These are phyloP conservation scores for Drosophila mettleri DNA, from an alignment of 2,888 invertebrate species.

Conservation along the genomic window DNA sequence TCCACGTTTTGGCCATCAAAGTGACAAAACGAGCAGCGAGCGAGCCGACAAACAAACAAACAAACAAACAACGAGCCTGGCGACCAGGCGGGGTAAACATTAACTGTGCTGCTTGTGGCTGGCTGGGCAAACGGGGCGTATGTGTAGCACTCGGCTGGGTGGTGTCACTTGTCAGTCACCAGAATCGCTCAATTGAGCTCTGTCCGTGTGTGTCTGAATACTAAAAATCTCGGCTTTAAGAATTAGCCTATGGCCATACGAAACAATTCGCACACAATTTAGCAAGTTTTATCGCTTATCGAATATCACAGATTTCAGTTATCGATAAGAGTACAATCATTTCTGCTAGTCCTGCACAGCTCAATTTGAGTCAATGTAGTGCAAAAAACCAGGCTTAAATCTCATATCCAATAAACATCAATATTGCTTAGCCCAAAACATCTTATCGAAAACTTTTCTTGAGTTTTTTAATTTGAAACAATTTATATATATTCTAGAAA, in stretches of 20 bases:
- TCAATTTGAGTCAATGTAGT: too few species aligned
- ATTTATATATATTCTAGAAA: too few species aligned
- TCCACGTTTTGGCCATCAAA: slow-evolving; percentile 54
- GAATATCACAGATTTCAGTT: slow-evolving; percentile 13
- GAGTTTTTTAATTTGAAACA: too few species aligned
- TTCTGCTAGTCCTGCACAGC: too few species aligned
- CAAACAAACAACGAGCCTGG: slow-evolving; percentile 16
- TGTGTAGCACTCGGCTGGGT: slow-evolving; percentile 50
- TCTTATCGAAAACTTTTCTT: background rate
- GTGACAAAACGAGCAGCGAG: slow-evolving; percentile 64
- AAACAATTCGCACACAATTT: slow-evolving; percentile 6
- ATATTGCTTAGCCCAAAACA: background rate
- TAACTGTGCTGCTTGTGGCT: slow-evolving; percentile 31
- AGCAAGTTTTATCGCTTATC: slow-evolving; percentile 7
- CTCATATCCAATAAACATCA: background rate
- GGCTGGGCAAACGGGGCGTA: slow-evolving; percentile 35
- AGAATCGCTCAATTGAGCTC: slow-evolving; percentile 48
- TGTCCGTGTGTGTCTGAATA: slow-evolving; percentile 14
- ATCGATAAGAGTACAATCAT: background rate
- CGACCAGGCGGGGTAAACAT: slow-evolving; percentile 29
- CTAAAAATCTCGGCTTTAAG: slow-evolving; percentile 19
- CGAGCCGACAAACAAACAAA: slow-evolving; percentile 49
- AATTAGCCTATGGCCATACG: slow-evolving; percentile 1
- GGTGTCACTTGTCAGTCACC: slow-evolving; percentile 52
- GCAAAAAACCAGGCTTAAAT: too few species aligned